A percentile compares a stretch with the other conserved stretches of the same genome.
Conservation (phyloP, 1,140 invertebrate species). For the Zaprionus tsacasi region DNA sequence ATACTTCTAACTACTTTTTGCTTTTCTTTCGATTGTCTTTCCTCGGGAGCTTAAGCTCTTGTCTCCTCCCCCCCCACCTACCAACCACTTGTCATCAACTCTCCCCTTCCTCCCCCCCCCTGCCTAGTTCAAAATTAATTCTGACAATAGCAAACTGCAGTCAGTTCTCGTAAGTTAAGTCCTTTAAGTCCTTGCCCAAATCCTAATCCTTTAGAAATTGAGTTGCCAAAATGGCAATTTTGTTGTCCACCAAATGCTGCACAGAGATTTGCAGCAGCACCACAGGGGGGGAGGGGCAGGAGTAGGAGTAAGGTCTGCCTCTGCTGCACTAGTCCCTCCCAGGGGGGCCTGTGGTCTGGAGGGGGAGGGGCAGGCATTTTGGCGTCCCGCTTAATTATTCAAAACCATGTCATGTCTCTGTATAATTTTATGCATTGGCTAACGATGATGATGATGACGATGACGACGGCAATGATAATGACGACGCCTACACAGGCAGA, state of each 20-base stretch:
- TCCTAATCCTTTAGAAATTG: slow-evolving; percentile 53
- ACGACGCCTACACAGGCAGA: slow-evolving; percentile 69
- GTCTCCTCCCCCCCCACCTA: neutral
- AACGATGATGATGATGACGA: slow-evolving; percentile 51
- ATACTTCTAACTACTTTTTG: neutral
- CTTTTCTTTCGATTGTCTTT: neutral
- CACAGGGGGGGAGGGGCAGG: neutral
- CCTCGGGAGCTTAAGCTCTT: neutral
- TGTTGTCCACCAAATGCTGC: slow-evolving; percentile 19
- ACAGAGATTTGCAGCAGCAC: slow-evolving; percentile 10
- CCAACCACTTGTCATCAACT: slow-evolving; percentile 3
- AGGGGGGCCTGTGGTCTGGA: neutral
- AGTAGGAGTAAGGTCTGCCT: slow-evolving; percentile 38
- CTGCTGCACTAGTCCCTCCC: slow-evolving; percentile 1
- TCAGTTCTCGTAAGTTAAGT: slow-evolving; percentile 31
- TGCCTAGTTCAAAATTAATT: slow-evolving; percentile 17
- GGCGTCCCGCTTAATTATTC: slow-evolving; percentile 83
- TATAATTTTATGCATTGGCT: slow-evolving; percentile 84
- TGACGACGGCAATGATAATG: slow-evolving; percentile 49
- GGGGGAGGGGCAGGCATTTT: slow-evolving; percentile 32
- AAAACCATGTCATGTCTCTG: slow-evolving; percentile 84
- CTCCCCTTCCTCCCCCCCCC: neutral
- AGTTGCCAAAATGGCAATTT: slow-evolving; percentile 50
- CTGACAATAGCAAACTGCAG: slow-evolving; percentile 20
- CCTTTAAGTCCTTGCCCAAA: slow-evolving; percentile 19